Evolutionary conservation across 2,113 vertebrate genomes (phyloP), one percentile per base, ranked within the genome.

Genomic region (Anarrhichthys ocellatus): DNA sequence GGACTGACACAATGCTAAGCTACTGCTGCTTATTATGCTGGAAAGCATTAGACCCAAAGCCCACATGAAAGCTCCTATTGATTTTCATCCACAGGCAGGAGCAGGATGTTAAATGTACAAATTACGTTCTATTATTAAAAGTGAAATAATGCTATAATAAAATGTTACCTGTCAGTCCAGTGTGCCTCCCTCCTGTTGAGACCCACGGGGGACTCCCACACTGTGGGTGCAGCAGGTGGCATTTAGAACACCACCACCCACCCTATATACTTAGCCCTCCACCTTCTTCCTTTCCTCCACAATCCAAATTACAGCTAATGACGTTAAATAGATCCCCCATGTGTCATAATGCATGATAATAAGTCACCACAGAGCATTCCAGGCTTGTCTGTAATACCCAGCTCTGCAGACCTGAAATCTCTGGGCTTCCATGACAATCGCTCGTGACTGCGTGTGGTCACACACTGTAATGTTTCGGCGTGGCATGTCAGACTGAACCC

Each of bases 241-340:
- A 80, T 91, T 89, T 88, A 72, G 13, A 83, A 83, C 46, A 61
- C 50, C 67, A 32, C 56, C 80, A 76, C 82, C 71, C 82, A 67
- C 70, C 50, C 76, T 9, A 38, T 24, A 32, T 4, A 29, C 29
- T 1, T 34, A 1, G 32, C 14, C 62, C 50, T 79, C 80, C 76
- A 38, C 66, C 29, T 56, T 52, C 4, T 20, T 61, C 44, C 58
- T 54, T 76, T 44, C 40, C 73, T 27, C 38, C 50, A 18, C 42
- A 48, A 44, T 82, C 44, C 18, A 69, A 74, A 80, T 89, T 5
- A 79, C 27, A 81, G n/a, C 34, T 64, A 66, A 90, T 88, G 72
- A 86, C 70, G 67, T 82, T 58, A 76, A 76, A 81, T 77, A 42
- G 27, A 80, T 81, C 70, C n/a, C 44, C 58, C 75, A 52, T 71